These are phyloP conservation scores for Pterophyllum scalare DNA, from an alignment of 2,113 vertebrate genomes.

Conservation along the genomic window DNA sequence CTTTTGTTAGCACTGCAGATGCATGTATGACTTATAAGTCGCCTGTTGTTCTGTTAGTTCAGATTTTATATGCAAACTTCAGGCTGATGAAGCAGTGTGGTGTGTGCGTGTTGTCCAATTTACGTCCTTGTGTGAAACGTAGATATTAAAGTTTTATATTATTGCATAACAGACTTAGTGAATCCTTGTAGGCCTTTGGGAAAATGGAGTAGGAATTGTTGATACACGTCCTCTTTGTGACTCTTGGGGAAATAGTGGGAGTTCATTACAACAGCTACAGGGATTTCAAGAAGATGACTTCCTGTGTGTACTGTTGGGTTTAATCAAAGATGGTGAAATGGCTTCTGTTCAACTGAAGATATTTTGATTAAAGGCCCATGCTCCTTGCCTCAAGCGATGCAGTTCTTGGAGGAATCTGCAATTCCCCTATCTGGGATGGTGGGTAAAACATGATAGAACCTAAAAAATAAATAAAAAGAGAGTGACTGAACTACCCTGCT, in stretches of 20 bases:
- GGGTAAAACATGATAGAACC: background rate
- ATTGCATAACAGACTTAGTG: slow-evolving; percentile 8
- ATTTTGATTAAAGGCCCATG: background rate
- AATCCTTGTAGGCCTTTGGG: background rate
- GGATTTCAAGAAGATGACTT: background rate
- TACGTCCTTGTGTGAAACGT: background rate
- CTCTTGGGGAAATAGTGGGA: background rate
- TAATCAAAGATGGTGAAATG: background rate
- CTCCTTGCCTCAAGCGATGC: background rate
- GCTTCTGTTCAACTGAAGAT: background rate
- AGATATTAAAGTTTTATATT: slow-evolving; percentile 39
- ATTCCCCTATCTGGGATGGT: background rate
- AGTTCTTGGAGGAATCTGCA: background rate
- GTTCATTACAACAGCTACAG: background rate
- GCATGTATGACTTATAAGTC: slow-evolving; percentile 5
- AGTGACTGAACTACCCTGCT: background rate
- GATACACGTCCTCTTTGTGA: slow-evolving; percentile 1
- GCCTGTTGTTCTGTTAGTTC: slow-evolving; percentile 2
- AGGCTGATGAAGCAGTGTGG: slow-evolving; percentile 16
- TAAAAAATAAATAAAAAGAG: background rate
- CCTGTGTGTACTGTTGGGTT: background rate
- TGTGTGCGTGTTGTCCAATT: slow-evolving; percentile 1
- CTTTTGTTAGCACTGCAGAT: slow-evolving; percentile 31
- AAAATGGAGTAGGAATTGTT: background rate
- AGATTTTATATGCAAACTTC: slow-evolving; percentile 36